Evolutionary conservation across 2,113 vertebrate species (phyloP), one percentile per base, ranked within the genome.

Genomic region (Neodontobutis hainanensis): DNA sequence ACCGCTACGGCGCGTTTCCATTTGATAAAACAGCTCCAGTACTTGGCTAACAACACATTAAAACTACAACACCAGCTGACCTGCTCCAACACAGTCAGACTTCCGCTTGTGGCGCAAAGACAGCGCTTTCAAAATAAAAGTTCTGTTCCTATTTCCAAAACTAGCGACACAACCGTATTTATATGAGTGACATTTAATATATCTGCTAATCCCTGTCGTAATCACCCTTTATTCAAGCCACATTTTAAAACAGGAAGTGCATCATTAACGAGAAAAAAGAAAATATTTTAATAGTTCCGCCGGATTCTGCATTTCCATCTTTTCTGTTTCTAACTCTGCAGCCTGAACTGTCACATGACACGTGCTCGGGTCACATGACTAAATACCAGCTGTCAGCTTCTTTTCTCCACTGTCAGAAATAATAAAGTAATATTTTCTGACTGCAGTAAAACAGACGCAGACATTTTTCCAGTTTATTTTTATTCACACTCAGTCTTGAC

Each of bases 51-150:
- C 35, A 14, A 8, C 35, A 36, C 7, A 12, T 36, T 32, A 55
- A 55, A 55, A n/a, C 52, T 8, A 36, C 9, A 34, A 14, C 61
- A 3, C 7, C 75, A 70, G 71, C 71, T 72, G 83, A 78, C 2
- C 35, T 2, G 36, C 58, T 65, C 36, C 8, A 4, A 7, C 51
- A 5, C 0, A 3, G 5, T 36, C n/a, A 48, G 9, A 4, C 8
- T 27, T 0, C 0, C 8, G 0, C 0, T 27, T 1, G 47, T 6
- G 3, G 0, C 4, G 14, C 2, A 0, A 0, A 0, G 0, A 9
- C 12, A 75, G 0, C 0, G 0, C 0, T 38, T 84, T 74, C 78
- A 85, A 50, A 81, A 1, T 86, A 86, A 82, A 77, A 57, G 0
- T 0, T 6, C 7, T 0, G 19, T 27, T 27, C 19, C 3, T 27